phyloP scores from a whole-genome alignment of 2,113 vertebrate genomes.

The Amphilophus citrinellus region DNA sequence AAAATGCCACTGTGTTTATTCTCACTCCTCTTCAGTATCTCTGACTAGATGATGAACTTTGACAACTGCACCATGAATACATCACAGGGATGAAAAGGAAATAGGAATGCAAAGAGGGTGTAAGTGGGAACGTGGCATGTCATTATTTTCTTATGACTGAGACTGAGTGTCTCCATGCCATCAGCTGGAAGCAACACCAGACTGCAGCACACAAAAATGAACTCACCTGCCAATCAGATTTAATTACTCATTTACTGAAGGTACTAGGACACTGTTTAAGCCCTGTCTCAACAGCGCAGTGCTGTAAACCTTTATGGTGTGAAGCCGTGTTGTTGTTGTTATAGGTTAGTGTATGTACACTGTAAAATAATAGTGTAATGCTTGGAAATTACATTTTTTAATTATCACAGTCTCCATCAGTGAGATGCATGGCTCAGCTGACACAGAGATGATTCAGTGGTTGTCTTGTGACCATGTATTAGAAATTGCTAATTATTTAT shows the following conservation, averaged over 20 bases:
- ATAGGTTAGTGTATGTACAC: neutral
- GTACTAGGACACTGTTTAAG: neutral
- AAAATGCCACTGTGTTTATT: neutral
- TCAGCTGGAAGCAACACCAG: neutral
- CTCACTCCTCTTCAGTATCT: neutral
- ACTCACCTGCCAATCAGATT: neutral
- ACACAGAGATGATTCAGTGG: no score
- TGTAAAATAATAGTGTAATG: neutral
- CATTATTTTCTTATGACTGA: neutral
- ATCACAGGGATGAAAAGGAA: neutral
- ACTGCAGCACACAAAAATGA: neutral
- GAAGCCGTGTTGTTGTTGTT: neutral
- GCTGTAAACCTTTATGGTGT: neutral
- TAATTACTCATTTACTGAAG: neutral
- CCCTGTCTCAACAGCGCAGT: neutral
- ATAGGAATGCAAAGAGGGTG: neutral
- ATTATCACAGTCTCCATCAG: no score
- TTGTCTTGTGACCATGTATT: no score
- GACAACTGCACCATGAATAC: neutral
- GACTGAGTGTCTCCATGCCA: neutral
- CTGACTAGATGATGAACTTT: neutral
- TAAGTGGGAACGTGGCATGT: neutral
- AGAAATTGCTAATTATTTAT: no score
- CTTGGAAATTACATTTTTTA: no score
- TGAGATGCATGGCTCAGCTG: neutral